phyloP scores from a whole-genome alignment of 2,113 vertebrate genomes.

The Tachuris rubrigastra region DNA sequence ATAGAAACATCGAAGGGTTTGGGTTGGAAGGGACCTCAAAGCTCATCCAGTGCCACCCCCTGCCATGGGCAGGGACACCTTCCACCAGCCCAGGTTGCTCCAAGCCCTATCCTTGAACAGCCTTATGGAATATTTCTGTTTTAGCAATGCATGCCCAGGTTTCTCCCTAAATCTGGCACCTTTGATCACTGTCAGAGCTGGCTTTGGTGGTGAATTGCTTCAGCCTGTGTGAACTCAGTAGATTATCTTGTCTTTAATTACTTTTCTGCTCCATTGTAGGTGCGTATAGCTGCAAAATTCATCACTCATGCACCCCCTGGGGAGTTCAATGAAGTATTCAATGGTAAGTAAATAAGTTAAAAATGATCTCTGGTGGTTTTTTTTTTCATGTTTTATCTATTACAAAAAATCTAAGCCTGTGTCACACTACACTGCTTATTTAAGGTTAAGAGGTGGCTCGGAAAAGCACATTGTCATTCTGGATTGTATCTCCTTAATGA shows the following conservation, averaged over 20 bases:
- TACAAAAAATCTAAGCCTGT: not conserved
- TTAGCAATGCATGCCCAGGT: not conserved
- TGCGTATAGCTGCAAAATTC: conserved; percentile 92
- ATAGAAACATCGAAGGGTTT: not conserved
- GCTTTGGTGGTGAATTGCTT: not conserved
- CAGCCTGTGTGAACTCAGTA: not conserved
- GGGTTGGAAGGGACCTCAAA: not conserved
- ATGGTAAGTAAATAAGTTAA: conserved; percentile 78
- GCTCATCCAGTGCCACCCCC: not conserved
- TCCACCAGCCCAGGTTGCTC: not conserved
- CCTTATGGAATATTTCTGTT: not conserved
- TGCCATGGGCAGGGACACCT: not conserved
- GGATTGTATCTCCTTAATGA: not conserved
- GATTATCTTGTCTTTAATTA: not conserved
- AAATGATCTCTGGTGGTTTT: not conserved
- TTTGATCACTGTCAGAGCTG: not conserved
- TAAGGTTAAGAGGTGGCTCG: not conserved
- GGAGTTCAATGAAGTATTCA: conserved; percentile 97
- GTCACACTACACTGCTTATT: not conserved
- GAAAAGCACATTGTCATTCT: not conserved
- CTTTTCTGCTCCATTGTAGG: conserved; percentile 65
- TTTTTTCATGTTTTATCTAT: not conserved
- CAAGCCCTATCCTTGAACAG: not conserved
- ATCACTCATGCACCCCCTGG: conserved; percentile 93
- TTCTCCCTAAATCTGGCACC: not conserved